Evolutionary conservation across 2,888 invertebrate genomes (phyloP).

Genomic region (Anthrax anthrax): DNA sequence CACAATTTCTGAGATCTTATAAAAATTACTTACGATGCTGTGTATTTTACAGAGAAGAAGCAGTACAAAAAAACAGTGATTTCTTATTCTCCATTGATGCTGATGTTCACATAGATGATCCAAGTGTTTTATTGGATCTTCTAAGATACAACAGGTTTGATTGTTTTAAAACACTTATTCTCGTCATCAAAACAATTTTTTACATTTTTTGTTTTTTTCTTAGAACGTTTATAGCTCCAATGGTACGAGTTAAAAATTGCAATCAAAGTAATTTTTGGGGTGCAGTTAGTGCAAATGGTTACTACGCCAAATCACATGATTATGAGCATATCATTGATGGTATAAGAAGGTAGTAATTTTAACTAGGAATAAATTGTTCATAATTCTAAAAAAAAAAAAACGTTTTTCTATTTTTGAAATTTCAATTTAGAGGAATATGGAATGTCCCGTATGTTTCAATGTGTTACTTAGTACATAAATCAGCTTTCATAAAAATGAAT

Average conservation of each 20-base stretch:
- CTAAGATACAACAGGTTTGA: conserved; percentile 53
- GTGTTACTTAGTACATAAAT: conserved; percentile 68
- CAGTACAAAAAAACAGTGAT: conserved; percentile 61
- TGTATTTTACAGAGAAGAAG: conserved; percentile 60
- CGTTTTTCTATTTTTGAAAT: too few relatives aligned
- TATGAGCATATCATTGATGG: conserved; percentile 89
- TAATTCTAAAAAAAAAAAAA: too few relatives aligned
- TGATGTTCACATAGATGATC: conserved; percentile 68
- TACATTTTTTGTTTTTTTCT: neutral
- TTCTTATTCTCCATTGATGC: conserved; percentile 78
- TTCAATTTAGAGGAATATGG: conserved; percentile 75
- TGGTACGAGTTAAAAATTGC: conserved; percentile 68
- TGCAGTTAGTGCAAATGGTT: conserved; percentile 76
- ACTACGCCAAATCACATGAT: conserved; percentile 86
- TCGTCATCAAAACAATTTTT: conserved; percentile 1
- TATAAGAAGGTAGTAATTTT: conserved; percentile 60
- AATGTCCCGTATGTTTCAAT: conserved; percentile 85
- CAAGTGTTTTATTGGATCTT: conserved; percentile 54
- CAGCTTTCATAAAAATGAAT: conserved; percentile 40
- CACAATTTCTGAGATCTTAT: too few relatives aligned
- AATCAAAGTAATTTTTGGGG: conserved; percentile 99
- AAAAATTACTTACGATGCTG: too few relatives aligned
- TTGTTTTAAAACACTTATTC: neutral
- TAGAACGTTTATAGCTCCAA: conserved; percentile 49
- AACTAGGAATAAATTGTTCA: too few relatives aligned